phyloP scores from a whole-genome alignment of 37 sponge, comb jelly and placozoan species.

The Geodia barretti region DNA sequence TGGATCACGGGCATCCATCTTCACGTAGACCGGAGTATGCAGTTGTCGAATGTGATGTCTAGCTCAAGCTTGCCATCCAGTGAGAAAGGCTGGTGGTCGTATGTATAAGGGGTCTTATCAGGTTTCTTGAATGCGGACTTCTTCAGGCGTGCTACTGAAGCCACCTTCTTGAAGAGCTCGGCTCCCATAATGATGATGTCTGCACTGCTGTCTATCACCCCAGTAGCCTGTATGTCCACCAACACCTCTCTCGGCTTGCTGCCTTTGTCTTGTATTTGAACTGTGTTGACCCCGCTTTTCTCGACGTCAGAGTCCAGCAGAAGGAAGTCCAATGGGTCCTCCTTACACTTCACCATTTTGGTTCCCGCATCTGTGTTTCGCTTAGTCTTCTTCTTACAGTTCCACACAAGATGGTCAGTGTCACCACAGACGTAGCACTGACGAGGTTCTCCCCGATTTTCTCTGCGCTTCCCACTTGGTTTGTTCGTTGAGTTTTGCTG shows the following conservation, averaged over 20 bases:
- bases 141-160: slow-evolving; percentile 23
- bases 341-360: not conserved
- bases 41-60: slow-evolving; percentile 28
- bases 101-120: slow-evolving; percentile 30
- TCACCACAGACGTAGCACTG: too few species aligned
- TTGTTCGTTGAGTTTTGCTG: too few species aligned
- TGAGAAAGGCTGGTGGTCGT: slow-evolving; percentile 15
- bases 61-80: slow-evolving; percentile 42
- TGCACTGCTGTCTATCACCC: slow-evolving; percentile 31
- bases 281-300: not conserved
- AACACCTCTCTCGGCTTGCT: slow-evolving; percentile 13
- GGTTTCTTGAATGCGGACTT: slow-evolving; percentile 5
- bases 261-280: slow-evolving; percentile 19
- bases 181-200: slow-evolving; percentile 28
- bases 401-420: too few species aligned
- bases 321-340: not conserved
- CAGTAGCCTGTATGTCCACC: slow-evolving; percentile 25
- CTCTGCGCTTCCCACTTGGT: too few species aligned
- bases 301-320: not conserved
- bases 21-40: slow-evolving; percentile 32
- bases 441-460: too few species aligned
- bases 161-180: slow-evolving; percentile 30
- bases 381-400: too few species aligned
- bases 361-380: not conserved
- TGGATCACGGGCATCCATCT: slow-evolving; percentile 51